Evolutionary conservation across 2,797 vertebrate genomes (phyloP), one percentile per base, ranked within the genome.

Genomic region (Megaceryle alcyon): DNA sequence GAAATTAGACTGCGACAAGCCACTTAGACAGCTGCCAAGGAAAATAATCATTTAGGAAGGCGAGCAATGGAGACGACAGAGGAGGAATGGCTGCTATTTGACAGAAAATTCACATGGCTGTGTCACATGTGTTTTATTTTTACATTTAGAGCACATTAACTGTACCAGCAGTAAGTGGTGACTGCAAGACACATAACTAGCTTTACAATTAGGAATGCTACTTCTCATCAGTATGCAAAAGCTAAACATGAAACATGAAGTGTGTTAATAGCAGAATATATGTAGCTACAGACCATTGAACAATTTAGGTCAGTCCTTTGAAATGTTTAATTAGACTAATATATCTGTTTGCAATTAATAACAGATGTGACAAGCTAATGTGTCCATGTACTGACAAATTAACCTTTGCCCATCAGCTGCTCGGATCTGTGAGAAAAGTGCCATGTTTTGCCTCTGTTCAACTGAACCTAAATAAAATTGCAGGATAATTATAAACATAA

Each of bases 361-460:
- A 98, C 98, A 98, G 98, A 98, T 98, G 98, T 98, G 98, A 98
- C 98, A 98, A 98, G 98, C 97, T 98, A 98, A 98, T 98, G 98
- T 98, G 98, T 98, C 98, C 98, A 96, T 98, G 98, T 98, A 98
- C 98, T 98, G 98, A 98, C 98, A 98, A 99, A 98, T 98, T 99
- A 99, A 99, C 99, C 99, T 98, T 98, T 99, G 99, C 99, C 98
- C 98, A 98, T 99, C 99, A 99, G 98, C 99, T 99, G 98, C 98
- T 98, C 90, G 97, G 97, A 97, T 99, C 98, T 98, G 98, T 99
- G 99, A 99, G 99, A 99, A 99, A 98, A 97, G 97, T 98, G 98
- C 98, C 99, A 99, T 97, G 97, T 99, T 98, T 98, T 94, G 97
- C 98, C 96, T 98, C 97, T 97, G 97, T 98, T 98, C 98, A 98